Evolutionary conservation across 2,797 vertebrate species (phyloP), one percentile per base, ranked within the genome.

Genomic region (Poecile montanus): DNA sequence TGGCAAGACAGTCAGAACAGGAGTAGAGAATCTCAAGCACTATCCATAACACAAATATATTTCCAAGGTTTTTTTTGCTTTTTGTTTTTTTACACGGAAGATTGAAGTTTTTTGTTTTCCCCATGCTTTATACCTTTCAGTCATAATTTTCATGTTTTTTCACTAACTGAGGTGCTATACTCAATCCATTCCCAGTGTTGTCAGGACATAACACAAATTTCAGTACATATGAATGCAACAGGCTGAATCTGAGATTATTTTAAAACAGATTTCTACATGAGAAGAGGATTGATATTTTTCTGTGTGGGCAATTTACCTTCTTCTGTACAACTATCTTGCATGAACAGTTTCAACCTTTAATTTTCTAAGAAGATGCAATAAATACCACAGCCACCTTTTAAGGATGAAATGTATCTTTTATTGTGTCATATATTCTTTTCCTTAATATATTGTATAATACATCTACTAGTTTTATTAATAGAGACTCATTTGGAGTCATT

Each of bases 21-120:
- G 16, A 63, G 3, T 50, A 45, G 0, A 0, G 9, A 66, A 54
- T 76, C 19, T 72, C 34, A 53, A 60, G 75, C 22, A 5, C 4
- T 45, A 51, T 18, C 27, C 6, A 17, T 36, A 56, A 42, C 9
- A 34, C 9, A 81, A 73, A 66, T 23, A 18, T 10, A 51, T 63
- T 75, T 47, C 12, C 26, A 16, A 45, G 16, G 6, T 9, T 16
- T 11, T 29, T 44, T 29, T 44, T 32, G 2, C 2, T 10, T 10
- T 47, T 42, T 22, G 3, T 13, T 9, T 19, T 42, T 78, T 40
- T 16, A 18, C 23, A 17, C 5, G 19, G 47, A 66, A 89, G 11
- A 47, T 19, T 38, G 48, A 50, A 51, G 3, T 2, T 3, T 71
- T 74, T 62, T 51, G 1, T 20, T 91, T 91, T 68, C 8, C 8